These are phyloP conservation scores for Pyrocephalus nanus DNA, from an alignment of 2,797 vertebrate genomes.

Conservation along the genomic window DNA sequence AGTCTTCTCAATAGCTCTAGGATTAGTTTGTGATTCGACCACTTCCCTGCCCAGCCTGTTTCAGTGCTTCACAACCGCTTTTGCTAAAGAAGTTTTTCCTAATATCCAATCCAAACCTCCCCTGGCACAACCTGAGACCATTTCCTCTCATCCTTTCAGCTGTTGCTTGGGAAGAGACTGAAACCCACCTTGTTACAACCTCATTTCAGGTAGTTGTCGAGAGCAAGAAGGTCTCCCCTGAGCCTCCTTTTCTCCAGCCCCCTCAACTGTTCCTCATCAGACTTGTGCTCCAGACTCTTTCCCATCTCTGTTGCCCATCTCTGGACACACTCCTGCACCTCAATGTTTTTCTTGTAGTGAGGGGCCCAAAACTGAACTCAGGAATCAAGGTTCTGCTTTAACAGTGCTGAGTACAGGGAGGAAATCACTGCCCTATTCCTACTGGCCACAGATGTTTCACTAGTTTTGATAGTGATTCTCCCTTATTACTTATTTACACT, in stretches of 20 bases:
- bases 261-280: not conserved
- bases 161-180: not conserved
- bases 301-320: not conserved
- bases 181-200: not conserved
- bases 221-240: accelerated
- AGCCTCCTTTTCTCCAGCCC: not conserved
- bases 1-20: not conserved
- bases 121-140: not conserved
- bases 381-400: accelerated
- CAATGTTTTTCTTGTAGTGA: not conserved
- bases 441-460: not conserved
- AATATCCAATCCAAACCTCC: not conserved
- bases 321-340: not conserved
- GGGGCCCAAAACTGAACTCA: not conserved
- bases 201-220: not conserved
- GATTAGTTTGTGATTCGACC: not conserved
- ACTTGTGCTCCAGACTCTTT: not conserved
- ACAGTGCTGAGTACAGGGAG: accelerated
- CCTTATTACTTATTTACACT: not conserved
- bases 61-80: not conserved
- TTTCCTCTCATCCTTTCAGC: not conserved
- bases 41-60: not conserved
- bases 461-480: not conserved
- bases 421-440: accelerated
- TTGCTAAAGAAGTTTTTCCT: not conserved